Evolutionary conservation across 30 jellyfish, hydroid and myxozoan species (phyloP).

Genomic region (Mastigias papua): DNA sequence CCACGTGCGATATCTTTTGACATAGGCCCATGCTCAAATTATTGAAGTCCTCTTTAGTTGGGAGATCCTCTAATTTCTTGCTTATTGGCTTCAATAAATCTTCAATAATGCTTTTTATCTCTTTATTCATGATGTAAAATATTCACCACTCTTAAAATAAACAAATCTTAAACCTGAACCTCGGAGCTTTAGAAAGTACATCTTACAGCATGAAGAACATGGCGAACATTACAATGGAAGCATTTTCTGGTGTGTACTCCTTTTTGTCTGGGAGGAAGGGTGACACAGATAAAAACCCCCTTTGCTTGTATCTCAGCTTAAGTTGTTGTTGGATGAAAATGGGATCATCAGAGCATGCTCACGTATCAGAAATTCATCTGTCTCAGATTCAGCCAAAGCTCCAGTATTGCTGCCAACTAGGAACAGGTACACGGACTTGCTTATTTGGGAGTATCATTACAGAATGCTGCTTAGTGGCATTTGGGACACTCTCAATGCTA

Average conservation of each 20-base stretch:
- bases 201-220: not conserved
- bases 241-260: constrained; percentile 13
- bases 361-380: constrained; percentile 10
- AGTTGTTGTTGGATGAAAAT: constrained; percentile 30
- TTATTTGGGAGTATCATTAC: constrained; percentile 1
- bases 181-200: not conserved
- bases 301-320: constrained; percentile 19
- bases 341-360: constrained; percentile 2
- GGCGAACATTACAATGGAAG: constrained; percentile 15
- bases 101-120: not conserved
- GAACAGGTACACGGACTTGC: constrained; percentile 19
- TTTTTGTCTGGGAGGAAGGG: not conserved
- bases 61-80: not conserved
- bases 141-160: not conserved
- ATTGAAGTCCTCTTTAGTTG: not conserved
- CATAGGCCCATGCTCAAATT: not conserved
- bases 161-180: too few relatives aligned
- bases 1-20: not conserved
- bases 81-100: not conserved
- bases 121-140: not conserved
- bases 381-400: not conserved
- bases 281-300: constrained; percentile 27
- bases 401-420: constrained; percentile 23
- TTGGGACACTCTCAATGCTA: constrained; percentile 16
- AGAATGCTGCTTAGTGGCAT: constrained; percentile 20